Evolutionary conservation across 2,113 vertebrate species (phyloP).

Genomic region (Xyrauchen texanus): DNA sequence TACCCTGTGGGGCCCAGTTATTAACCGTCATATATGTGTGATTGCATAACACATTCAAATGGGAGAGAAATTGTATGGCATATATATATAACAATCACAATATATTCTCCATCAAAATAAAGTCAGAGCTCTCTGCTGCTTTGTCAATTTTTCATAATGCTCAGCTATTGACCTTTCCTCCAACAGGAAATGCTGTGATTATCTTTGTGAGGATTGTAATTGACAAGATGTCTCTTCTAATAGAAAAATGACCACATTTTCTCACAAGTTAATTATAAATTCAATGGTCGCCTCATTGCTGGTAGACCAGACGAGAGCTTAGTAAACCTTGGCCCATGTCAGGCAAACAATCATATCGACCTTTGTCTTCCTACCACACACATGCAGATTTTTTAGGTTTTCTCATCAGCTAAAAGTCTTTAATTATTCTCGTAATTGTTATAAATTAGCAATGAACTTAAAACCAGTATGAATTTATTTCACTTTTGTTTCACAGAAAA

Average conservation of each 20-base stretch:
- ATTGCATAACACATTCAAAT: constrained; percentile 67
- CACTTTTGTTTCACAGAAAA: too few species aligned
- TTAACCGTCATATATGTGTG: constrained; percentile 34
- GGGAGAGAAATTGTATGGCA: constrained; percentile 72
- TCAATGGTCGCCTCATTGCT: constrained; percentile 68
- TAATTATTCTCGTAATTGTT: too few species aligned
- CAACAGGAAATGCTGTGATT: constrained; percentile 79
- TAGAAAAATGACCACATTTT: constrained; percentile 79
- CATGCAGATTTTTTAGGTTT: constrained; percentile 21
- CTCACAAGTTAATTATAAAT: constrained; percentile 77
- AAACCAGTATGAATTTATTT: too few species aligned
- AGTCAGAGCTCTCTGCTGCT: constrained; percentile 67
- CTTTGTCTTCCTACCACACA: constrained; percentile 18
- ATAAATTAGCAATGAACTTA: neutral
- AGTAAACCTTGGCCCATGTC: constrained; percentile 74
- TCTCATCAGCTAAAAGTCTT: constrained; percentile 27
- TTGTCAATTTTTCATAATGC: constrained; percentile 82
- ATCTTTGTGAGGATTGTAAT: constrained; percentile 79
- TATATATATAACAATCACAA: constrained; percentile 70
- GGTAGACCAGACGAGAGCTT: constrained; percentile 68
- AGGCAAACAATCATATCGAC: constrained; percentile 51
- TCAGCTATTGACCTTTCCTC: constrained; percentile 81
- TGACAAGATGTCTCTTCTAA: constrained; percentile 83
- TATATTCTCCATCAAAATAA: constrained; percentile 75
- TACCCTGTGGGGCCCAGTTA: too few species aligned